Percentiles rank a stretch among this genome's conserved stretches.
Evolutionary conservation across 2,888 invertebrate species (phyloP).

Genomic region (Chloroclysta siterata): DNA sequence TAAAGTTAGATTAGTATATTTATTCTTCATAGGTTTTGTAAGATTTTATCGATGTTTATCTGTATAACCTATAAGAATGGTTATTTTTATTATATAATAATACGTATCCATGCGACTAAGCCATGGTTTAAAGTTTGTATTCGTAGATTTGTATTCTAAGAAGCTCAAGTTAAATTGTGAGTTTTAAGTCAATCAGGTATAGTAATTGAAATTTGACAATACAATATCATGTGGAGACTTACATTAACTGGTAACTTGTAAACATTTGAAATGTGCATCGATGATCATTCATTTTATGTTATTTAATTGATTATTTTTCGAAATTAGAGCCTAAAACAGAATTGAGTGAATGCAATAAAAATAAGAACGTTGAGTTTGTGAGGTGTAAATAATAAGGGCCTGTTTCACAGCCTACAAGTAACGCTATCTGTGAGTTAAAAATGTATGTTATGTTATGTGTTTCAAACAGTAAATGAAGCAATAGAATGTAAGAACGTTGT

Average conservation of each 20-base stretch:
- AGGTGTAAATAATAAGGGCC: not conserved
- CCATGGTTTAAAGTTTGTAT: not conserved
- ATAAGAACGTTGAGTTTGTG: not conserved
- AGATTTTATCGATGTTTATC: not conserved
- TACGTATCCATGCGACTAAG: not conserved
- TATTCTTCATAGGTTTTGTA: not conserved
- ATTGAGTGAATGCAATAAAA: no score
- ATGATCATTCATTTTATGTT: not conserved
- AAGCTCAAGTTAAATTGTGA: not conserved
- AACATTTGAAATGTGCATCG: not conserved
- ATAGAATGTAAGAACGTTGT: not conserved
- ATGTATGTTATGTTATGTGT: not conserved
- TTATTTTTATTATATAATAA: not conserved
- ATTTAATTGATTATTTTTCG: no score
- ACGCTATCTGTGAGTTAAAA: not conserved
- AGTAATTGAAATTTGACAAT: slow-evolving; percentile 1
- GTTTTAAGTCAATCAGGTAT: not conserved
- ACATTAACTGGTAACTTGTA: not conserved
- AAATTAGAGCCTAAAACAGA: no score
- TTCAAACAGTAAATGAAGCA: not conserved
- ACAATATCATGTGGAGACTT: not conserved
- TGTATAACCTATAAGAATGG: not conserved
- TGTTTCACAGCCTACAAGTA: not conserved
- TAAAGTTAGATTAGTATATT: not conserved
- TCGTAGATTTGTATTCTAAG: not conserved